Evolutionary conservation across 2,797 vertebrate genomes (phyloP), one percentile per base, ranked within the genome.

Genomic region (Psittacula derbiana): DNA sequence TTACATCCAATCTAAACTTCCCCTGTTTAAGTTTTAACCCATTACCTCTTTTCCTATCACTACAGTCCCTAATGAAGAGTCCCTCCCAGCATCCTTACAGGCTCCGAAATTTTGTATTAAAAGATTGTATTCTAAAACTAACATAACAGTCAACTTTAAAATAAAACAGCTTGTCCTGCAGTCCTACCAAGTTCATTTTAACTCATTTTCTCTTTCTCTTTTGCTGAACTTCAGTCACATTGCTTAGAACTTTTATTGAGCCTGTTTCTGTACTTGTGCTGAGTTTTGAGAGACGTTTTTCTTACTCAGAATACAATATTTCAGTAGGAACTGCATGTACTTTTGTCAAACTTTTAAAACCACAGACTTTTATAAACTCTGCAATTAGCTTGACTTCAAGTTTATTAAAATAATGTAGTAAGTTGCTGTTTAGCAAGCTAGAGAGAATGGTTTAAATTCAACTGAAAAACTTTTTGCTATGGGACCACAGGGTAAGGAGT

Each of bases 301-400:
- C 52, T 80, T 67, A 43, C 64, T n/a, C 49, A 8, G 57, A 47
- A 50, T 12, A 41, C 75, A 87, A 1, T 41, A 62, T 88, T 66
- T 76, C 3, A 6, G 71, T 47, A 70, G 90, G 91, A 92, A 92
- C 75, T 91, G 55, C 43, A 23, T 85, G 91, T 90, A 53, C 91
- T 88, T 86, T 64, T 3, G 20, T 90, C 27, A 75, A 62, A 88
- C 31, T 40, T 72, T 74, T 79, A 30, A 95, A 96, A 93, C 91
- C 95, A 75, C 95, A 83, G 41, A 75, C 19, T 69, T 72, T 31
- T 67, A 20, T 74, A 80, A 92, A 82, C 57, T 36, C 61, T 80
- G 40, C 46, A 69, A 87, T 86, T 78, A 92, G 46, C 38, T 88
- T 24, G 23, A 16, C 31, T 82, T 86, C 25, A 52, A 41, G 64